These are phyloP conservation scores for Scrobipalpa costella DNA, from an alignment of 2,888 invertebrate species.

Conservation along the genomic window DNA sequence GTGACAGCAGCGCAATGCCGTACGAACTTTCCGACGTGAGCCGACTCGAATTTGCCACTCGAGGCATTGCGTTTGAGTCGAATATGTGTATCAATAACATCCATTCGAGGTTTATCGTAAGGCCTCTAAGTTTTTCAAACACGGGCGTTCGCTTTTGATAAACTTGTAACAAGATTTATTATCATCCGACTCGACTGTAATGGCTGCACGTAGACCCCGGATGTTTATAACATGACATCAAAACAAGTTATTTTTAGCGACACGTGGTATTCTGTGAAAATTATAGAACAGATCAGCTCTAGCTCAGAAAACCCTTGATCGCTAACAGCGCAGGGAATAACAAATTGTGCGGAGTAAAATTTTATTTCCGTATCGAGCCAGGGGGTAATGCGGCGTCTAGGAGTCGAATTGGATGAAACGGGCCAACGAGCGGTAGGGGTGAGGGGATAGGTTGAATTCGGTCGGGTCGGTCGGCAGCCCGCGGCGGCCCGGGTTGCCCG, in stretches of 20 bases:
- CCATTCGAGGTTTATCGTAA: not conserved
- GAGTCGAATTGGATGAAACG: slow-evolving; percentile 49
- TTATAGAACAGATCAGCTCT: not conserved
- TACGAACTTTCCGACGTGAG: not conserved
- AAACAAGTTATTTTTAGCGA: slow-evolving; percentile 21
- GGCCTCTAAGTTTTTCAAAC: not conserved
- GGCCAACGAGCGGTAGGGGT: slow-evolving; percentile 33
- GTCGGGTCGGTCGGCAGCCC: slow-evolving; percentile 57
- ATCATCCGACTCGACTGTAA: not conserved
- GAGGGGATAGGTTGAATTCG: slow-evolving; percentile 47
- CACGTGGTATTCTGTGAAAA: slow-evolving; percentile 2
- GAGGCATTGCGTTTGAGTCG: not conserved
- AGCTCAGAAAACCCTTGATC: not conserved
- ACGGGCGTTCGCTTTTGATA: slow-evolving; percentile 2
- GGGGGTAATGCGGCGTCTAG: slow-evolving; percentile 41
- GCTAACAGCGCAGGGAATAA: slow-evolving; percentile 27
- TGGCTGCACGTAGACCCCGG: not conserved
- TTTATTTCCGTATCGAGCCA: slow-evolving; percentile 42
- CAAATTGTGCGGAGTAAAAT: slow-evolving; percentile 36
- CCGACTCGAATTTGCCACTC: not conserved
- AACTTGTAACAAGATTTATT: not conserved
- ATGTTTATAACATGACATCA: slow-evolving; percentile 1
- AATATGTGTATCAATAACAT: not conserved
- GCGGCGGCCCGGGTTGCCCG: slow-evolving; percentile 60
- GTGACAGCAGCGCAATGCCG: slow-evolving; percentile 12